Evolutionary conservation across 2,113 vertebrate species (phyloP), one percentile per base, ranked within the genome.

Genomic region (Corythornis madagascariensis): DNA sequence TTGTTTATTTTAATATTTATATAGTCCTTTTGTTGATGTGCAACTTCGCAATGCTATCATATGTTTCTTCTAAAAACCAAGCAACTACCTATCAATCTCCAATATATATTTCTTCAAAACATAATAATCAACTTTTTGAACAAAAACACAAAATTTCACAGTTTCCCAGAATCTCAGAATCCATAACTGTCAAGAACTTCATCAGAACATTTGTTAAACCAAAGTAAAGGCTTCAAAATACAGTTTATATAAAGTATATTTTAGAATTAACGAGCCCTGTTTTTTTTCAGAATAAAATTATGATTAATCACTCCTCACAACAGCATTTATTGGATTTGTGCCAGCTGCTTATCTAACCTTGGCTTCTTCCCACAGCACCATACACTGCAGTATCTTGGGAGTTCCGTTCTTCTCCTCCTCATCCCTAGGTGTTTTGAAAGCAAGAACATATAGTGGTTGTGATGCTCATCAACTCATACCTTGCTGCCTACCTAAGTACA

Each of bases 1-100:
- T 60, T 63, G 26, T 69, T 70, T 79, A 83, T 82, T 95, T 87
- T 74, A 93, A 96, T 75, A 60, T 83, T 95, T 78, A 84, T 38
- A 79, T 21, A 59, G 64, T 60, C 56, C 50, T 82, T 91, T 87
- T 82, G 47, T 77, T 84, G 57, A 86, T 52, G 35, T 65, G 52
- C 52, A 93, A 74, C 63, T 95, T 84, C 72, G 47, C 21, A 73
- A 57, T 42, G 18, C 40, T 77, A 64, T 61, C 64, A 94, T 88
- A 76, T 47, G 72, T 16, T 18, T 31, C 47, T 86, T 90, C 59
- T 86, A 59, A 92, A 82, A 60, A 5, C 11, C 45, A 38, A 92
- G 45, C 8, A 75, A 61, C 33, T 66, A 50, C 52, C 14, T 86
- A 80, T 89, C 71, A 78, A 63, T 86, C 80, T 86, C 43, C 66